phyloP scores from a whole-genome alignment of 2,113 vertebrate species.

The Lasiurus borealis region DNA sequence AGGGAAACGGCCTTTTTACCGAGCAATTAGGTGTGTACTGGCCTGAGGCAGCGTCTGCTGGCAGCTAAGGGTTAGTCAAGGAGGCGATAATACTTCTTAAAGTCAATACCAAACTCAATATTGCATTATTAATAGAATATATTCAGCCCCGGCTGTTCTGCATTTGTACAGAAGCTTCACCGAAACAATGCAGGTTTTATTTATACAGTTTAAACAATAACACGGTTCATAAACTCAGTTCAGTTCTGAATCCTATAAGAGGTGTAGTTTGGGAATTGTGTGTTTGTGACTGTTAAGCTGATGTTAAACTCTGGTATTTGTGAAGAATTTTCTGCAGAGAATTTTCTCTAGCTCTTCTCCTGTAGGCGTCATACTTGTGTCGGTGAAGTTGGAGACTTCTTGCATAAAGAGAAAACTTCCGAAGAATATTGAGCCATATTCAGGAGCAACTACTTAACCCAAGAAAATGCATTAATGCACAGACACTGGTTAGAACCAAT shows the following conservation, averaged over 20 bases:
- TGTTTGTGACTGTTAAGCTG: neutral
- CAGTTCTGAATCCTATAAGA: conserved; percentile 60
- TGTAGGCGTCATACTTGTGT: neutral
- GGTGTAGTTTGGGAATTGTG: conserved; percentile 65
- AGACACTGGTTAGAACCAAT: conserved; percentile 5
- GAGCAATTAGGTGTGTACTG: conserved; percentile 98
- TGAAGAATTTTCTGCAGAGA: conserved; percentile 66
- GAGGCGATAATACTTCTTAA: conserved; percentile 89
- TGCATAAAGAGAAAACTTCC: conserved; percentile 35
- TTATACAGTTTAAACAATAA: conserved; percentile 82
- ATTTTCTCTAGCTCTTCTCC: neutral
- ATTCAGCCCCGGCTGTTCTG: conserved; percentile 81
- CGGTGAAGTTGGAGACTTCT: neutral
- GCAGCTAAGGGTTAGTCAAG: conserved; percentile 91
- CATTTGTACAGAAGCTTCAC: conserved; percentile 81
- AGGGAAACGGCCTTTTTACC: conserved; percentile 96
- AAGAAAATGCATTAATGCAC: conserved; percentile 56
- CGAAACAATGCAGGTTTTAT: conserved; percentile 84
- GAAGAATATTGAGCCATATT: conserved; percentile 31
- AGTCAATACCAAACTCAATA: conserved; percentile 87
- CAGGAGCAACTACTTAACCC: conserved; percentile 13
- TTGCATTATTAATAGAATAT: conserved; percentile 84
- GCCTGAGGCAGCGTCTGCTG: conserved; percentile 95
- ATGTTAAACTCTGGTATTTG: conserved; percentile 66
- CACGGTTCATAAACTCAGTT: conserved; percentile 83